phyloP scores from a whole-genome alignment of 30 jellyfish, hydroid and myxozoan genomes.

The Turritopsis rubra region DNA sequence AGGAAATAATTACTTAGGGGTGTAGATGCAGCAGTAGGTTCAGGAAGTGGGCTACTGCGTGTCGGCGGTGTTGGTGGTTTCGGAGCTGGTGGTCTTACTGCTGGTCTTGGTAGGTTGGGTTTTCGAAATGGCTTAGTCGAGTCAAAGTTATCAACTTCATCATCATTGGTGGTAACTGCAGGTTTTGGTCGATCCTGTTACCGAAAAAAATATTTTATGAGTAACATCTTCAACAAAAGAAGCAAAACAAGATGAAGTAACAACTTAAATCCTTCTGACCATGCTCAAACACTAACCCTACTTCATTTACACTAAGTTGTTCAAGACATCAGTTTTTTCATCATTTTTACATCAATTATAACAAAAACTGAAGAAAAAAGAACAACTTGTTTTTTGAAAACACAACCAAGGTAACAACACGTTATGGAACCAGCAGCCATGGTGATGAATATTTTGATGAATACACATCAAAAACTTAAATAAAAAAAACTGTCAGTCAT shows the following conservation, averaged over 20 bases:
- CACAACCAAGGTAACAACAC: too few relatives aligned
- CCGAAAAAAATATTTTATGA: not conserved
- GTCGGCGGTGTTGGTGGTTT: not conserved
- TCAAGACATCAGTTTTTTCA: too few relatives aligned
- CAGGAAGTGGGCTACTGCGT: not conserved
- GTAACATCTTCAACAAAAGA: not conserved
- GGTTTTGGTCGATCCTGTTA: not conserved
- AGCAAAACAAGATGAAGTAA: not conserved
- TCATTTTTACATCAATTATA: too few relatives aligned
- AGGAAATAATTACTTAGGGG: not conserved
- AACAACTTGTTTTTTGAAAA: too few relatives aligned
- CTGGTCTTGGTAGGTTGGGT: conserved; percentile 14
- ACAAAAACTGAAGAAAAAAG: too few relatives aligned
- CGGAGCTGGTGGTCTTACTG: conserved; percentile 18
- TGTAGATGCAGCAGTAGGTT: not conserved
- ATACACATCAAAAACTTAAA: too few relatives aligned
- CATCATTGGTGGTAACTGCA: not conserved
- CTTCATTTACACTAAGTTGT: too few relatives aligned
- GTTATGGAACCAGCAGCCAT: too few relatives aligned
- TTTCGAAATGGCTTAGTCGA: not conserved
- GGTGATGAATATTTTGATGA: too few relatives aligned
- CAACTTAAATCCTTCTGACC: too few relatives aligned
- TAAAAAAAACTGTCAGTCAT: too few relatives aligned
- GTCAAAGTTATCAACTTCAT: not conserved
- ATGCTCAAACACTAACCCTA: too few relatives aligned